phyloP scores from a whole-genome alignment of 92 coral and sea anemone genomes.

The Anthopleura xanthogrammica region DNA sequence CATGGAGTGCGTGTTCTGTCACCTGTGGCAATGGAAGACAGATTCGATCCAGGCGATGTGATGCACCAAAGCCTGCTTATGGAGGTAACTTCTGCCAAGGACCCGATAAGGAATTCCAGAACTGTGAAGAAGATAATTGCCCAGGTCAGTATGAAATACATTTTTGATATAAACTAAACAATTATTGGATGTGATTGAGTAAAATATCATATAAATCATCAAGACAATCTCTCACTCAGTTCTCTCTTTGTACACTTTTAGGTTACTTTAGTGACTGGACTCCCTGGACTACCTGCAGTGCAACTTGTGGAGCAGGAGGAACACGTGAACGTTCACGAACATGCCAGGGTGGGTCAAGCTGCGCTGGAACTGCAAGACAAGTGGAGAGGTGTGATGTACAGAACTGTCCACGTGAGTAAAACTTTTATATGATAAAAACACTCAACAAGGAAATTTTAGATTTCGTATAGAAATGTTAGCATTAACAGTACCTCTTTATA shows the following conservation, averaged over 20 bases:
- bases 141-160: conserved; percentile 55
- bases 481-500: background rate
- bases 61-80: conserved; percentile 69
- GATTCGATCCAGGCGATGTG: conserved; percentile 86
- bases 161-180: too few relatives aligned
- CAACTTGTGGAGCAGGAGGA: conserved; percentile 93
- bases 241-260: background rate
- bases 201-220: background rate
- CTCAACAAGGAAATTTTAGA: too few relatives aligned
- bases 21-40: conserved; percentile 98
- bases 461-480: background rate
- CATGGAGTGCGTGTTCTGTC: conserved; percentile 97
- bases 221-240: background rate
- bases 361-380: conserved; percentile 85
- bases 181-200: background rate
- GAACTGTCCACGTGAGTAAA: conserved; percentile 83
- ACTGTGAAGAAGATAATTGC: conserved; percentile 95
- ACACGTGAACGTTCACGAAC: conserved; percentile 84
- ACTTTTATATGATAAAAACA: too few relatives aligned
- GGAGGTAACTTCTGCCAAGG: conserved; percentile 94
- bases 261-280: conserved; percentile 99
- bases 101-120: conserved; percentile 88
- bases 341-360: conserved; percentile 91
- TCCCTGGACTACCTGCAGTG: conserved; percentile 85
- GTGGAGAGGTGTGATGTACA: conserved; percentile 83